Base-by-base conservation (phyloP, 2,797 vertebrate genomes). In the Periophthalmus magnuspinnatus region DNA sequence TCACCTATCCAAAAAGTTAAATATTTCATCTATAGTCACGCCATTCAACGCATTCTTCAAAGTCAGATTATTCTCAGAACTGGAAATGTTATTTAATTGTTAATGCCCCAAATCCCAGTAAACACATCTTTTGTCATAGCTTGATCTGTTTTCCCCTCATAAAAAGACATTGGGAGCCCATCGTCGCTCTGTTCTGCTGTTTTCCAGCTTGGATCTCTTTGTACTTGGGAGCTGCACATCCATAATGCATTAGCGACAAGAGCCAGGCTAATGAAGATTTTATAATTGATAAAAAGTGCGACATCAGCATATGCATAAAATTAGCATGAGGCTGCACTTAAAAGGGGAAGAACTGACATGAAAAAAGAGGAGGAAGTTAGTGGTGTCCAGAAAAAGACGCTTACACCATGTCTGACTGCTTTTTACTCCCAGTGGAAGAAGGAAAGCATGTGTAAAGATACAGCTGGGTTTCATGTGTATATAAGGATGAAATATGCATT, bases 191-290 rank as follows among this genome's bases (percentile, higher is more conserved):
- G 54, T 34, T 58, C 61, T 67, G 17, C 2, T 68, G 65, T 65
- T 74, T 74, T 69, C 47, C 63, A 59, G 71, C 64, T 69, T 45
- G 63, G 70, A 69, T 79, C 59, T 86, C 84, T 84, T 81, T 86
- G 72, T 88, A 74, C 76, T 82, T 82, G 69, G 80, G 77, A 84
- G 77, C 74, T 68, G 70, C 75, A 61, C 72, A 78, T 87, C 85
- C 70, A 90, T 88, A 87, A 89, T 88, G 81, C 80, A 87, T 78
- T 67, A 69, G 77, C 72, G 78, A 87, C 76, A 86, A 83, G 84
- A 83, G 85, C 67, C 70, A 67, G 75, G 68, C 79, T 88, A 87
- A 89, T 90, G 77, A 89, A 77, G 78, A 83, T 85, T 89, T 80
- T 78, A 84, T 86, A 89, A 87, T 82, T 88, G 75, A 88, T 86